phyloP scores from a whole-genome alignment of 2,888 invertebrate species.

The Rugalucina vietnamica region DNA sequence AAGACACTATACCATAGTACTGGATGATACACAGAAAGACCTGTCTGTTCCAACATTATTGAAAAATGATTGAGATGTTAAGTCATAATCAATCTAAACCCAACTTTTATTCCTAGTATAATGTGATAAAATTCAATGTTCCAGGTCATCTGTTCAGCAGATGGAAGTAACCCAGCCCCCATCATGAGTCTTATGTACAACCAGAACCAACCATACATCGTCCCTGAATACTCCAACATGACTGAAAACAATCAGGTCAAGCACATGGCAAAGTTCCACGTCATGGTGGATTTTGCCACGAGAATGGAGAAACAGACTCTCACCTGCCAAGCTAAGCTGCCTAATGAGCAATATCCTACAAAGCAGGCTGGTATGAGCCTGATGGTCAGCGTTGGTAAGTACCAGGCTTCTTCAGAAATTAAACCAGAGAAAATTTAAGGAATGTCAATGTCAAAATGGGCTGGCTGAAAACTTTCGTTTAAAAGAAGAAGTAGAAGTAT shows the following conservation, averaged over 20 bases:
- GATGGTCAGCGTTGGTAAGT: constrained; percentile 44
- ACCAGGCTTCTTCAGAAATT: background rate
- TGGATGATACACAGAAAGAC: no score
- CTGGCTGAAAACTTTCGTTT: no score
- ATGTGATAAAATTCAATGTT: background rate
- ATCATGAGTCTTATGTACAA: constrained; percentile 28
- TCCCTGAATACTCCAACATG: background rate
- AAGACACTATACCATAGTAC: no score
- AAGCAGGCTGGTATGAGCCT: constrained; percentile 38
- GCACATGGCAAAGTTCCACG: background rate
- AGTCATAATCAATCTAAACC: background rate
- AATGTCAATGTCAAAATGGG: no score
- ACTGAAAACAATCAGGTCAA: background rate
- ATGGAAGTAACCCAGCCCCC: constrained; percentile 53
- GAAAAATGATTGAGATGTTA: no score
- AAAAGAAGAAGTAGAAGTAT: no score
- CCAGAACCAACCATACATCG: background rate
- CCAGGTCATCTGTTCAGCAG: constrained; percentile 37
- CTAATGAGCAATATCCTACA: background rate
- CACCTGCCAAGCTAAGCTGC: constrained; percentile 34
- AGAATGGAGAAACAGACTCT: constrained; percentile 10
- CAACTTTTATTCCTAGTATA: background rate
- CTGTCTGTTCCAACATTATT: no score
- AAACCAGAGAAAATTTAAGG: no score
- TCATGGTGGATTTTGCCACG: background rate